Evolutionary conservation across 2,888 invertebrate genomes (phyloP).

Genomic region (Syrphus vitripennis): DNA sequence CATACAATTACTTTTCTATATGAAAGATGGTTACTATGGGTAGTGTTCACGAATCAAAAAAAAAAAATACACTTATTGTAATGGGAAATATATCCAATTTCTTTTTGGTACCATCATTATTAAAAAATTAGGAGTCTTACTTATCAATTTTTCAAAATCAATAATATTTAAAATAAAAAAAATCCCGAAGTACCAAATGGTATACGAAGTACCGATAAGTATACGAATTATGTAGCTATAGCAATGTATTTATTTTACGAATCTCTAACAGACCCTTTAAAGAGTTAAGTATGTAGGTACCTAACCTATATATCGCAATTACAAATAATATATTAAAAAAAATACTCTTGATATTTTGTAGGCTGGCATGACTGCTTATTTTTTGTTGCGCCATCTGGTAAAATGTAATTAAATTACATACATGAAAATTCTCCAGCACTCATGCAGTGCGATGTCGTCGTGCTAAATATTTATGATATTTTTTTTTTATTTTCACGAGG

Average conservation of each 20-base stretch:
- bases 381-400: slow-evolving; percentile 55
- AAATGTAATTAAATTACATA: slow-evolving; percentile 59
- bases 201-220: no score
- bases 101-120: no score
- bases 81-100: no score
- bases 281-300: not conserved
- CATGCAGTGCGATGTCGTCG: slow-evolving; percentile 28
- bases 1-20: not conserved
- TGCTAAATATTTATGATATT: slow-evolving; percentile 40
- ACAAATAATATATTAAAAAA: not conserved
- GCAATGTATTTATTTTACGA: not conserved
- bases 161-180: no score
- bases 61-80: not conserved
- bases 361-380: slow-evolving; percentile 27
- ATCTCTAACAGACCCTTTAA: not conserved
- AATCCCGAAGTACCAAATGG: no score
- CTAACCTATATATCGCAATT: not conserved
- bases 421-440: slow-evolving; percentile 44
- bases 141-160: no score
- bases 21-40: no score
- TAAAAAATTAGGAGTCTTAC: no score
- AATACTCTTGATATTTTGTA: not conserved
- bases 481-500: slow-evolving; percentile 30
- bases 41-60: not conserved
- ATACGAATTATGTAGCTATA: no score